Evolutionary conservation across 2,888 invertebrate species (phyloP).

Genomic region (Erebia palarica): DNA sequence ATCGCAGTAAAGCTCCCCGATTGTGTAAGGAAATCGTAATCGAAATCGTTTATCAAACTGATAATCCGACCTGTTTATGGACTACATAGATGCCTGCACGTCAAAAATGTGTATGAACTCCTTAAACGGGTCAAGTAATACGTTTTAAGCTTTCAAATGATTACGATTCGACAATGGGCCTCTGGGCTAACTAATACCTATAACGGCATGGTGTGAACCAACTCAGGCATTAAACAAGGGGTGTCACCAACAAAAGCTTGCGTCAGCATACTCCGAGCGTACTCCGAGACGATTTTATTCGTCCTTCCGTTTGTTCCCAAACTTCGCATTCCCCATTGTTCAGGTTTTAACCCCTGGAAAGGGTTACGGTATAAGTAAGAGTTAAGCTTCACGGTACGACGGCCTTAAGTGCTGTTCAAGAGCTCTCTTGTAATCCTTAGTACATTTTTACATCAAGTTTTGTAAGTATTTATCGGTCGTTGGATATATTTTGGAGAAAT

Average conservation of each 20-base stretch:
- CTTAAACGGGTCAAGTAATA: no score
- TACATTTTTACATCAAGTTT: conserved; percentile 3
- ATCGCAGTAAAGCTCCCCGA: no score
- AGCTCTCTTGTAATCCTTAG: conserved; percentile 19
- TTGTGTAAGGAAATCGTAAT: no score
- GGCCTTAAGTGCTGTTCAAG: conserved; percentile 32
- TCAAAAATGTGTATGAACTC: no score
- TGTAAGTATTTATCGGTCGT: neutral
- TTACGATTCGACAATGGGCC: no score
- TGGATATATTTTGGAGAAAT: no score
- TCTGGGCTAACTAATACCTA: neutral
- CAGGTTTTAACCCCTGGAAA: conserved; percentile 44
- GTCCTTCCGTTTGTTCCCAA: conserved; percentile 44
- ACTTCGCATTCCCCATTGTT: conserved; percentile 44
- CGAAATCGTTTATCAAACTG: no score
- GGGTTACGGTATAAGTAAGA: conserved; percentile 40
- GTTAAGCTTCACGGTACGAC: conserved; percentile 39
- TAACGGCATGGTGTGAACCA: neutral
- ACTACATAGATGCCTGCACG: no score
- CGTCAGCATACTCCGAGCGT: conserved; percentile 38
- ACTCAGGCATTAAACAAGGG: no score
- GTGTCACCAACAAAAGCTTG: conserved; percentile 26
- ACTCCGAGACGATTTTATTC: conserved; percentile 44
- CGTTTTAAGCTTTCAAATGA: no score
- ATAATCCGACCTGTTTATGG: no score